Evolutionary conservation across 2,113 vertebrate species (phyloP).

Genomic region (Paedocypris sp.): DNA sequence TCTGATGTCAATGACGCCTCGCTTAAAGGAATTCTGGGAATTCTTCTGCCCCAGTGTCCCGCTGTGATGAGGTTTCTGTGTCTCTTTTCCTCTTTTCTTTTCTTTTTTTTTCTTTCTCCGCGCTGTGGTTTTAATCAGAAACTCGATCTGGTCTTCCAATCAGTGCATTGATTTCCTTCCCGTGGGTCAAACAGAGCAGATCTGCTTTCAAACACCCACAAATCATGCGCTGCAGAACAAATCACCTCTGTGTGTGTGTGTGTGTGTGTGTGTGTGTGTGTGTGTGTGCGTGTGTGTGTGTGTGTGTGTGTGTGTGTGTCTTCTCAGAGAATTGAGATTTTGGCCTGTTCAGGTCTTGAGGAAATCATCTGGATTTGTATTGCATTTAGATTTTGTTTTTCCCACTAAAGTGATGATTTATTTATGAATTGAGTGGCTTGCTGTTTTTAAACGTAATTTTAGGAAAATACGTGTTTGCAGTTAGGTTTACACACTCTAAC

Average conservation of each 20-base stretch:
- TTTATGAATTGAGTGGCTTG: too few species aligned
- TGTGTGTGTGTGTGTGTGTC: too few species aligned
- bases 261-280: too few species aligned
- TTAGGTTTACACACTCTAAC: too few species aligned
- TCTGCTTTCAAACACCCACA: constrained; percentile 31
- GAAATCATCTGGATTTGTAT: too few species aligned
- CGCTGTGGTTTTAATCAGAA: constrained; percentile 36
- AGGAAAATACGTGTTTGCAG: too few species aligned
- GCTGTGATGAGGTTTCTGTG: background rate
- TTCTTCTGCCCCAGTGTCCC: background rate
- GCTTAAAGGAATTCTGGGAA: constrained; percentile 15
- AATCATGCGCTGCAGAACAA: constrained; percentile 27
- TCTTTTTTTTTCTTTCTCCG: background rate
- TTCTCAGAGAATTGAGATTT: too few species aligned
- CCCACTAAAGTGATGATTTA: too few species aligned
- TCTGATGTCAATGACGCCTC: background rate
- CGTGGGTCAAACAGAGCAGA: constrained; percentile 28
- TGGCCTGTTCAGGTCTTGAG: too few species aligned
- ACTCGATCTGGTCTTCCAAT: constrained; percentile 38
- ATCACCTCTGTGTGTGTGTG: constrained; percentile 26
- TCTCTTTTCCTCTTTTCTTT: background rate
- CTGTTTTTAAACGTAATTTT: too few species aligned
- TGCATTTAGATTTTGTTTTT: too few species aligned
- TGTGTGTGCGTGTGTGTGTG: too few species aligned
- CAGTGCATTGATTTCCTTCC: constrained; percentile 34